Evolutionary conservation across 2,113 vertebrate genomes (phyloP).

Genomic region (Zosterops lateralis): DNA sequence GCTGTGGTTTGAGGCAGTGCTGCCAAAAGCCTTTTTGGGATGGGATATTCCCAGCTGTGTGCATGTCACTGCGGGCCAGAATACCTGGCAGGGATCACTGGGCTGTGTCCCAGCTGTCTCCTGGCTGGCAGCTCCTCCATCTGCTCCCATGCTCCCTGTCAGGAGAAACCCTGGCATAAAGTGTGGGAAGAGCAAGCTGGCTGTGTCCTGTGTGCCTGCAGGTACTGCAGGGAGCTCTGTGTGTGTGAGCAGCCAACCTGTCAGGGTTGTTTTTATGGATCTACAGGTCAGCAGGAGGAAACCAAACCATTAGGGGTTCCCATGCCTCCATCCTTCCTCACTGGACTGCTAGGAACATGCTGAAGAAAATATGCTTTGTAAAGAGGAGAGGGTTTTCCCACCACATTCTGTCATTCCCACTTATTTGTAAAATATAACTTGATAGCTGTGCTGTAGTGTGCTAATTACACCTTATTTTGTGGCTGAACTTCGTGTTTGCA

Average conservation of each 20-base stretch:
- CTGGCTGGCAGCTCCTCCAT: background rate
- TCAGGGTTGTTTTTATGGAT: fast-evolving
- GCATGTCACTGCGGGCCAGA: fast-evolving
- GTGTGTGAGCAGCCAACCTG: background rate
- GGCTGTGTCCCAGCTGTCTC: background rate
- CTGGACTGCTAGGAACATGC: background rate
- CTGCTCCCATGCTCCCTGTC: background rate
- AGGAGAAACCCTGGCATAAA: background rate
- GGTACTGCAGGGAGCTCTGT: background rate
- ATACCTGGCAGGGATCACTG: background rate
- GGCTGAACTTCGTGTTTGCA: background rate
- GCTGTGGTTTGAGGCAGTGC: background rate
- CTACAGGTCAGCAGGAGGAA: background rate
- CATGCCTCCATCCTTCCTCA: background rate
- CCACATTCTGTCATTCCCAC: background rate
- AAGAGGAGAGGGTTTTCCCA: background rate
- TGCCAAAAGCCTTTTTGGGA: background rate
- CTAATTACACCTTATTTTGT: background rate
- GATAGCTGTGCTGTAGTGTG: background rate
- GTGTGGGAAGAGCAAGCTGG: background rate
- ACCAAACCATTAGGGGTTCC: background rate
- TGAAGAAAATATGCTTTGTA: background rate
- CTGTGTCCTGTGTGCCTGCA: background rate
- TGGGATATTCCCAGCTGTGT: background rate
- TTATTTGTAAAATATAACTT: background rate